Percentiles rank a stretch among this genome's conserved stretches.
Conservation (phyloP, 2,888 invertebrate genomes). For the Aricia artaxerxes region DNA sequence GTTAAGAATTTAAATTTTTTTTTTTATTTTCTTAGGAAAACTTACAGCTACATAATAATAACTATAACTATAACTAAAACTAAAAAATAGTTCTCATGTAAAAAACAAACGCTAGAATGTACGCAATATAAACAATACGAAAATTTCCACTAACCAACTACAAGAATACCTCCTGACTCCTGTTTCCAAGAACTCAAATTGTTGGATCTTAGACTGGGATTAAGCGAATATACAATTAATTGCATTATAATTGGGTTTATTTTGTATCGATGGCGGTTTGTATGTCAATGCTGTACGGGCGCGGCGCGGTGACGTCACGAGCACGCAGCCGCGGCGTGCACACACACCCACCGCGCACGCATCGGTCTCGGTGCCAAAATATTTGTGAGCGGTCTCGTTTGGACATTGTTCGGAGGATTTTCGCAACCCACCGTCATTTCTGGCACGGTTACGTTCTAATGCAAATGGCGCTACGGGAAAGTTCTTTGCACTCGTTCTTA, state of each 20-base stretch:
- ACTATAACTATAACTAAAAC: too few relatives aligned
- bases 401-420: not conserved
- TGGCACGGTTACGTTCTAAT: not conserved
- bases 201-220: not conserved
- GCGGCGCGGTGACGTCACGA: constrained; percentile 51
- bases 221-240: not conserved
- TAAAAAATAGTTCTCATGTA: not conserved
- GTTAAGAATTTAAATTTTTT: not conserved
- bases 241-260: not conserved
- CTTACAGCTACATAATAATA: too few relatives aligned
- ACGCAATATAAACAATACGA: constrained; percentile 1
- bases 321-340: constrained; percentile 52
- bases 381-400: constrained; percentile 25
- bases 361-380: constrained; percentile 35
- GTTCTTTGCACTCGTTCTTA: constrained; percentile 14
- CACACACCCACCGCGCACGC: constrained; percentile 43
- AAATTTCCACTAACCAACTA: not conserved
- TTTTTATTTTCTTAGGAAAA: too few relatives aligned
- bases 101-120: not conserved
- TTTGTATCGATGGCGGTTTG: constrained; percentile 35
- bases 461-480: not conserved
- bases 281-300: constrained; percentile 48
- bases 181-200: constrained; percentile 2
- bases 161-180: constrained; percentile 4
- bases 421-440: constrained; percentile 13